Evolutionary conservation across 2,113 vertebrate species (phyloP).

Genomic region (Malurus melanocephalus): DNA sequence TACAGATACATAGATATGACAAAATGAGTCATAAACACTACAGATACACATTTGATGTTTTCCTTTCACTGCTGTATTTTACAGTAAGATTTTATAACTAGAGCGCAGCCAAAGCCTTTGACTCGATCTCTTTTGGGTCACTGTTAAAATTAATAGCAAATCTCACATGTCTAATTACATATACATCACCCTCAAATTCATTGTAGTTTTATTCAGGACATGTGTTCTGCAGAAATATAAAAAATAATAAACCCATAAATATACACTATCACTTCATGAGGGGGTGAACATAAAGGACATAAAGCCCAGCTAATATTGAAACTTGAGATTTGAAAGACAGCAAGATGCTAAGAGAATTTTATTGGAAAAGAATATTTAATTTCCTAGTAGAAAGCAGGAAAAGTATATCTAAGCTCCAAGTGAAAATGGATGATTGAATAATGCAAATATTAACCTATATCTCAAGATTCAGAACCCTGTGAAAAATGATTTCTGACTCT

Average conservation of each 20-base stretch:
- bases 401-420: background rate
- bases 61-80: background rate
- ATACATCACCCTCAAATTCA: background rate
- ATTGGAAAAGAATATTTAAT: background rate
- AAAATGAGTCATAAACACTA: background rate
- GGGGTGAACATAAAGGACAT: fast-evolving
- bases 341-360: background rate
- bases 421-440: background rate
- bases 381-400: background rate
- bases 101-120: background rate
- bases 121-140: background rate
- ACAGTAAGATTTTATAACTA: background rate
- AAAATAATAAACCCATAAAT: background rate
- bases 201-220: background rate
- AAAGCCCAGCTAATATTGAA: background rate
- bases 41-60: background rate
- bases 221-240: background rate
- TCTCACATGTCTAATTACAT: background rate
- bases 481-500: background rate
- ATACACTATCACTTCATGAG: background rate
- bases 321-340: background rate
- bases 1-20: background rate
- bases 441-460: background rate
- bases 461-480: background rate
- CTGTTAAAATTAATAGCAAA: background rate